phyloP scores from a whole-genome alignment of 2,888 invertebrate genomes.

The Nemapogon koenigi region DNA sequence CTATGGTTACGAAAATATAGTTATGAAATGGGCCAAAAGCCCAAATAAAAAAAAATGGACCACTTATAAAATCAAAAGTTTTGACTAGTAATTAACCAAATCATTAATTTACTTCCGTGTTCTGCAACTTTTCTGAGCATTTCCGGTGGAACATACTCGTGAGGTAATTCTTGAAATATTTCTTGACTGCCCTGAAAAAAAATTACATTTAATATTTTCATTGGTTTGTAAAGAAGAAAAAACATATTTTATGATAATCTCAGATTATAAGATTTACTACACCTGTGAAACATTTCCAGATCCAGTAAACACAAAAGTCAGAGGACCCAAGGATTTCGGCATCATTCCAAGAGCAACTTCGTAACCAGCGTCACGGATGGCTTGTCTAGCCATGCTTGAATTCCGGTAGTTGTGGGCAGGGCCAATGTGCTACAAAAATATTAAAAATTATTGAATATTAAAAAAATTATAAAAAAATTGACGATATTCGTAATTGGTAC shows the following conservation, averaged over 20 bases:
- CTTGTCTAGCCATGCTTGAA: conserved; percentile 97
- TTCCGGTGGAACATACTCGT: conserved; percentile 96
- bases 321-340: conserved; percentile 97
- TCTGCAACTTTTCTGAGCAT: conserved; percentile 94
- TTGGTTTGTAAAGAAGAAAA: conserved; percentile 4
- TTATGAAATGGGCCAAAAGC: no score
- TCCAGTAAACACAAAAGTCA: conserved; percentile 98
- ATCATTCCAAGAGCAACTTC: conserved; percentile 95
- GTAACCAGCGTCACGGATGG: conserved; percentile 98
- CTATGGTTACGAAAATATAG: not conserved
- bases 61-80: no score
- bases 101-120: conserved; percentile 85
- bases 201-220: not conserved
- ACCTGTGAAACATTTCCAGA: conserved; percentile 96
- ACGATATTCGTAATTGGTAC: no score
- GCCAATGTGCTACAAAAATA: conserved; percentile 80
- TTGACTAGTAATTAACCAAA: no score
- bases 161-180: conserved; percentile 95
- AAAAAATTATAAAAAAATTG: no score
- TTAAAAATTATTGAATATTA: no score
- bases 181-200: conserved; percentile 77
- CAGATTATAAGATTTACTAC: conserved; percentile 10
- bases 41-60: no score
- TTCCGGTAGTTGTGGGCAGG: conserved; percentile 98
- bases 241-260: not conserved